phyloP scores from a whole-genome alignment of 2,888 invertebrate species.

The Lysandra coridon region DNA sequence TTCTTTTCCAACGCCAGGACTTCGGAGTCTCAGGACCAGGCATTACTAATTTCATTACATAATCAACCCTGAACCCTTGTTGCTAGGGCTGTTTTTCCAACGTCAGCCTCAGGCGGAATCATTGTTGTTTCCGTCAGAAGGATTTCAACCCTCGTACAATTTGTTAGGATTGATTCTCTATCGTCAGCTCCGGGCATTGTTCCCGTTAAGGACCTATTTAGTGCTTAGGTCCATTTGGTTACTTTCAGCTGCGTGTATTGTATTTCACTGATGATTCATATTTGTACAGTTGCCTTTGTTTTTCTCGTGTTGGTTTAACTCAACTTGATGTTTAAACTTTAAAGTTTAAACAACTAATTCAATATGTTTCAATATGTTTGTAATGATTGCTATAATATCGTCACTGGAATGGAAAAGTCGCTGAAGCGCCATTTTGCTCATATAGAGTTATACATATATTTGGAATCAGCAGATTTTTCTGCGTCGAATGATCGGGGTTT shows the following conservation, averaged over 20 bases:
- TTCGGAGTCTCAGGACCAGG: background rate
- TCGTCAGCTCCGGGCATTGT: background rate
- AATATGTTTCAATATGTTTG: too few relatives aligned
- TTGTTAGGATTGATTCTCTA: background rate
- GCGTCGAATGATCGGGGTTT: too few relatives aligned
- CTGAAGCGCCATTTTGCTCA: too few relatives aligned
- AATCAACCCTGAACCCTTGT: background rate
- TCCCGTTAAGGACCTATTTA: conserved; percentile 13
- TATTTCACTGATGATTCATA: conserved; percentile 6
- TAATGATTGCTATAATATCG: too few relatives aligned
- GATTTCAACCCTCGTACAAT: background rate
- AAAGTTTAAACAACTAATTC: too few relatives aligned
- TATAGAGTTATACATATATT: too few relatives aligned
- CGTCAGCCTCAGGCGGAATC: background rate
- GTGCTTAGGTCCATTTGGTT: conserved; percentile 25
- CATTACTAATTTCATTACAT: background rate
- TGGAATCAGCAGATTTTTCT: too few relatives aligned
- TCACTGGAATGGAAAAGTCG: too few relatives aligned
- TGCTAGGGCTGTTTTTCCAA: background rate
- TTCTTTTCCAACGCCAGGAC: background rate
- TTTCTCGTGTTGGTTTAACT: background rate
- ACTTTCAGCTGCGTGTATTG: conserved; percentile 9
- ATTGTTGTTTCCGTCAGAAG: background rate
- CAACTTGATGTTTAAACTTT: background rate
- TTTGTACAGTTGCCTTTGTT: background rate